Conservation (phyloP, 2,113 vertebrate species). For the Arothron firmamentum region DNA sequence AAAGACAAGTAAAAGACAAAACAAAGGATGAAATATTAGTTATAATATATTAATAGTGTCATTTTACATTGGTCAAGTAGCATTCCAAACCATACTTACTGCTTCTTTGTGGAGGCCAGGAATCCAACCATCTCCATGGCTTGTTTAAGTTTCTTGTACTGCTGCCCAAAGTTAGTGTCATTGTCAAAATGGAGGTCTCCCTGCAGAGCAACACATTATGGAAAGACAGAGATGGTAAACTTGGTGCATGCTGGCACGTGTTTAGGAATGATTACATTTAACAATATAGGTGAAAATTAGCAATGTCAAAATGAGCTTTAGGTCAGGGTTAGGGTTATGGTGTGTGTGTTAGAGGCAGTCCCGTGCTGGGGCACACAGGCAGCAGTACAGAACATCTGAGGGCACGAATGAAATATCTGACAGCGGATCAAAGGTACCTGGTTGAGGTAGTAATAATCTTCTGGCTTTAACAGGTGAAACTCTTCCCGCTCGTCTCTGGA, state of each 20-base stretch:
- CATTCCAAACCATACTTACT: conserved; percentile 72
- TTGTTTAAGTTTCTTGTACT: conserved; percentile 90
- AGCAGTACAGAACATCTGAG: too few relatives aligned
- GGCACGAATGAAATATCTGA: too few relatives aligned
- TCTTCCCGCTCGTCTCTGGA: conserved; percentile 83
- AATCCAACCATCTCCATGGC: conserved; percentile 99
- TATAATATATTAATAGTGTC: background rate
- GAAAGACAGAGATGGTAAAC: background rate
- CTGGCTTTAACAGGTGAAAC: conserved; percentile 84
- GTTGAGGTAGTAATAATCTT: conserved; percentile 96
- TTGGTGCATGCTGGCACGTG: background rate
- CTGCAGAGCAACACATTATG: conserved; percentile 54
- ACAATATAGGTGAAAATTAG: too few relatives aligned
- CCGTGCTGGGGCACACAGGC: too few relatives aligned
- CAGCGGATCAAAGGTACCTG: conserved; percentile 77
- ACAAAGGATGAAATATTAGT: too few relatives aligned
- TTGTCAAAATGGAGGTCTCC: conserved; percentile 84
- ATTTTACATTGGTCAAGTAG: background rate
- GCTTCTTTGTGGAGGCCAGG: conserved; percentile 88
- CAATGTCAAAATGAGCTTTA: too few relatives aligned
- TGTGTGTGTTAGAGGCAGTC: too few relatives aligned
- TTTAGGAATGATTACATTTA: background rate
- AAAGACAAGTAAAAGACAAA: too few relatives aligned
- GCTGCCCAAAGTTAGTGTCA: conserved; percentile 80
- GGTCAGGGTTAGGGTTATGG: too few relatives aligned